Percentiles rank a stretch among this genome's conserved stretches.
Conservation (phyloP, 2,888 invertebrate species). For the Erpobdella octoculata region DNA sequence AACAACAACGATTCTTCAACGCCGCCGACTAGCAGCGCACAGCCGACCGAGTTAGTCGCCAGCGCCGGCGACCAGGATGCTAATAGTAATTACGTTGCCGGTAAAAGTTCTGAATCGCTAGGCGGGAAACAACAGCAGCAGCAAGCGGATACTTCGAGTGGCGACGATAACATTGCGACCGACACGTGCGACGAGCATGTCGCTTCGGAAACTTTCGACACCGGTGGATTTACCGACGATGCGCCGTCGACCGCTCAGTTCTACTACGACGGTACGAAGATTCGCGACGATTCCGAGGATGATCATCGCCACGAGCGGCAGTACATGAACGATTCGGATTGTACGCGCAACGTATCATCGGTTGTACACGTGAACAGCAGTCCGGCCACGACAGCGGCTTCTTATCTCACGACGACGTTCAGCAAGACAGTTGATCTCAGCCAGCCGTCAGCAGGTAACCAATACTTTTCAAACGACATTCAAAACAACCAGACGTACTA, state of each 20-base stretch:
- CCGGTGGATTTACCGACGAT: no score
- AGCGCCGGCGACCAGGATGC: no score
- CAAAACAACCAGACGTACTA: no score
- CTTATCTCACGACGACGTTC: neutral
- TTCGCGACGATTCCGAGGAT: neutral
- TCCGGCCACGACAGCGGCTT: neutral
- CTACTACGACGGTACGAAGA: constrained; percentile 17
- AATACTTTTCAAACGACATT: no score
- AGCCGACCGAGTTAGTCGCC: no score
- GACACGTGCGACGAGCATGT: neutral
- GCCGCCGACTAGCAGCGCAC: no score
- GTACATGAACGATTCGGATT: neutral
- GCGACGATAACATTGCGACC: neutral
- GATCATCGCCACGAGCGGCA: neutral
- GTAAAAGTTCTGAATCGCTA: no score
- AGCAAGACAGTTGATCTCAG: neutral
- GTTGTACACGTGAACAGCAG: neutral
- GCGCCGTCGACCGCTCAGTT: constrained; percentile 15
- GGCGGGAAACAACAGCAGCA: neutral
- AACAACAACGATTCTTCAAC: no score
- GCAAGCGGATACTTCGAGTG: no score
- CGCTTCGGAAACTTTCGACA: neutral
- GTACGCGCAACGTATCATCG: neutral
- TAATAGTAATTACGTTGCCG: no score
- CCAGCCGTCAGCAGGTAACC: no score